phyloP scores from a whole-genome alignment of 2,888 invertebrate species.

The Macaria liturata region DNA sequence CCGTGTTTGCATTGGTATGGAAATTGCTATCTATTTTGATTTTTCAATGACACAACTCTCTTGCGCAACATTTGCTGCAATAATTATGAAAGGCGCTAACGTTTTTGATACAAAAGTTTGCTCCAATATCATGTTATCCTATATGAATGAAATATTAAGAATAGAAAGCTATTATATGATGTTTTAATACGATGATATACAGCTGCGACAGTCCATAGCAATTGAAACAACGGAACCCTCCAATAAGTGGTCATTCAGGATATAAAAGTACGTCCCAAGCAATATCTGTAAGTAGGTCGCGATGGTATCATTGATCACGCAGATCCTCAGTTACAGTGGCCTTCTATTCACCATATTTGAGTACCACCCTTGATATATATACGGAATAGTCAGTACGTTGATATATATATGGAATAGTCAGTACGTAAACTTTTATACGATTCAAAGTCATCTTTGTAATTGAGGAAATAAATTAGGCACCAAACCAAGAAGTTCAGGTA shows the following conservation, averaged over 20 bases:
- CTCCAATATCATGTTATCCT: no score
- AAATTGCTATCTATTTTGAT: background rate
- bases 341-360: slow-evolving; percentile 65
- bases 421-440: background rate
- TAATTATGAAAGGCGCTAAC: slow-evolving; percentile 11
- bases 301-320: slow-evolving; percentile 78
- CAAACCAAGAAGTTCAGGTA: no score
- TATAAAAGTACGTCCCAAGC: slow-evolving; percentile 49
- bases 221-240: slow-evolving; percentile 6
- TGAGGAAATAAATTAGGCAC: no score
- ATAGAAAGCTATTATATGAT: no score
- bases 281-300: slow-evolving; percentile 55
- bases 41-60: slow-evolving; percentile 8
- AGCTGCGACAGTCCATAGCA: no score
- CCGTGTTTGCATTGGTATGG: slow-evolving; percentile 13
- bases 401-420: background rate
- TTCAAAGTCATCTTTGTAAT: no score
- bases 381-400: slow-evolving; percentile 7
- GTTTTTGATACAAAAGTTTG: no score
- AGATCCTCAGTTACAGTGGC: slow-evolving; percentile 60
- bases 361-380: slow-evolving; percentile 19
- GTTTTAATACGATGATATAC: no score
- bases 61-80: slow-evolving; percentile 8
- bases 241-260: slow-evolving; percentile 30
- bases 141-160: no score